Evolutionary conservation across 1,140 invertebrate species (phyloP), one percentile per base, ranked within the genome.

Genomic region (Eupeodes corollae): DNA sequence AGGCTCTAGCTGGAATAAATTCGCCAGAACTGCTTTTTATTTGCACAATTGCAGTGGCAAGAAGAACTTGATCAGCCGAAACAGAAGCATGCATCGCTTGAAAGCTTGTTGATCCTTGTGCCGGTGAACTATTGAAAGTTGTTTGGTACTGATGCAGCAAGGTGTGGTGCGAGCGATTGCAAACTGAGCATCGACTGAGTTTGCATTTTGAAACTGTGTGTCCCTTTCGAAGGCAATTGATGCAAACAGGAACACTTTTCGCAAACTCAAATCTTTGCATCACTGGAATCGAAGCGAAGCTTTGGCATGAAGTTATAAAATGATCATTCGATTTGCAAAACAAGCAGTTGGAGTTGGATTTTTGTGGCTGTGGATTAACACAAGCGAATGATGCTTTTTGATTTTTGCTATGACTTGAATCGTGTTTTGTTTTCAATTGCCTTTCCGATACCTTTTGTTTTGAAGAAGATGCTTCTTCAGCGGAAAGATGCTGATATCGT

Each of bases 401-500:
- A 16, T n/a, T 14, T 14, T 6, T 37, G 6, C 11, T 3, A 37
- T 6, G 13, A 14, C 35, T 10, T 37, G 11, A 3, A 14, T 14
- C 35, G 3, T n/a, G 13, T 37, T 37, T 37, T 14, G 35, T 3
- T 14, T 37, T 37, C 3, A 6, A 26, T 26, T 26, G 21, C 11
- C 13, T 44, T 3, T 37, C 15, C 3, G 5, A 15, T n/a, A 26
- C 3, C 19, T 30, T 44, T 2, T 9, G 12, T 18, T 18, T 49
- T 44, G 48, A 26, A 14, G 15, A 15, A 5, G 42, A 49, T 34
- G 43, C 18, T 33, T 49, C 48, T 11, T 44, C 48, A 41, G 43
- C 48, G n/a, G 42, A 40, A 12, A 49, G 19, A 10, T 49, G 48
- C 37, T 49, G 43, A n/a, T 40, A 49, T 13, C 48, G 16, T 35